Evolutionary conservation across 2,113 vertebrate genomes (phyloP).

Genomic region (Menura novaehollandiae): DNA sequence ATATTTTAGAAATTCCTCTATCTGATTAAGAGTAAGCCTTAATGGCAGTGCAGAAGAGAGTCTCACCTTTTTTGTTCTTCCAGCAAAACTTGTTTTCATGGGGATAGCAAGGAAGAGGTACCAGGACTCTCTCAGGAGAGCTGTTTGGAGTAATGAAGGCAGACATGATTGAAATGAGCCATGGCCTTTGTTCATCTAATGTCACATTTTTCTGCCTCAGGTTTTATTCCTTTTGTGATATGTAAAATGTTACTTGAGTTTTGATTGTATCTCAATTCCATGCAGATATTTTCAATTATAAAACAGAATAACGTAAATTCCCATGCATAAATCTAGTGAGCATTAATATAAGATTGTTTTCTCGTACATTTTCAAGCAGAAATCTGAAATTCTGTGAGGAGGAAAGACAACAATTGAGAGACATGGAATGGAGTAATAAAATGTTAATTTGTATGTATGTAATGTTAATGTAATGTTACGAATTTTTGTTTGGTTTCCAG

Average conservation of each 20-base stretch:
- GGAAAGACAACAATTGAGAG: not conserved
- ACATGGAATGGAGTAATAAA: not conserved
- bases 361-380: not conserved
- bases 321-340: not conserved
- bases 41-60: not conserved
- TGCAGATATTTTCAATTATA: conserved; percentile 8
- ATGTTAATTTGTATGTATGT: too few relatives aligned
- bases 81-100: not conserved
- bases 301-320: not conserved
- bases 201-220: not conserved
- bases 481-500: not conserved
- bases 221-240: not conserved
- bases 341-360: not conserved
- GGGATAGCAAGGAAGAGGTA: not conserved
- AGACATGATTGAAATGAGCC: not conserved
- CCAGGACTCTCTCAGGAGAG: not conserved
- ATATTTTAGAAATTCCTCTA: not conserved
- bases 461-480: too few relatives aligned
- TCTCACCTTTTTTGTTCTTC: not conserved
- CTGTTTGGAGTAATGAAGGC: not conserved
- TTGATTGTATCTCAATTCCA: not conserved
- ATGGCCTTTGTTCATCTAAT: not conserved
- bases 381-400: not conserved
- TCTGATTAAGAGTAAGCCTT: not conserved
- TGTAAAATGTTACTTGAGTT: not conserved